Evolutionary conservation across 2,113 vertebrate species (phyloP).

Genomic region (Megaceryle torquata): DNA sequence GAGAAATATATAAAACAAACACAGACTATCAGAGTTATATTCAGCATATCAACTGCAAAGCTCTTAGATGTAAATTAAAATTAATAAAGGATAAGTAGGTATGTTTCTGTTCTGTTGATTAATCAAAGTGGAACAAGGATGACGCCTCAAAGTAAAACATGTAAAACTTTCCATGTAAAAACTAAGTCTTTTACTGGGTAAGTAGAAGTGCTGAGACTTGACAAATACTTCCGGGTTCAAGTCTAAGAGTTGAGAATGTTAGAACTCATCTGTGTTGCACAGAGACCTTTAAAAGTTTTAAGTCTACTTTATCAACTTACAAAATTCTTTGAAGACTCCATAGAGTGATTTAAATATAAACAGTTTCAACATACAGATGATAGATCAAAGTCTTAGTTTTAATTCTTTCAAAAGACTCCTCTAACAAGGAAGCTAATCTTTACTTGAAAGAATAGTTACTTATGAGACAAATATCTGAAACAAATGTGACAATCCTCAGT

Average conservation of each 20-base stretch:
- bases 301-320: neutral
- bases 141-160: neutral
- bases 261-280: neutral
- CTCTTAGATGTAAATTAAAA: neutral
- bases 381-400: neutral
- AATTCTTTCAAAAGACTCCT: neutral
- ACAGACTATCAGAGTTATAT: neutral
- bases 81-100: neutral
- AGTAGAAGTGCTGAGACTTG: neutral
- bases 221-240: neutral
- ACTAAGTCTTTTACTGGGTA: neutral
- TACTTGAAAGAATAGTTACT: neutral
- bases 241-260: neutral
- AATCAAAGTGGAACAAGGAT: neutral
- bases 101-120: neutral
- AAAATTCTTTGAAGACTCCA: neutral
- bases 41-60: neutral
- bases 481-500: neutral
- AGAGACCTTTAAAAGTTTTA: neutral
- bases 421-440: neutral
- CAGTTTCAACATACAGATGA: neutral
- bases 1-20: neutral
- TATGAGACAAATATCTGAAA: neutral
- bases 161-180: neutral
- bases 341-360: neutral